Conservation (phyloP, 2,113 vertebrate genomes). For the Butorides virescens region DNA sequence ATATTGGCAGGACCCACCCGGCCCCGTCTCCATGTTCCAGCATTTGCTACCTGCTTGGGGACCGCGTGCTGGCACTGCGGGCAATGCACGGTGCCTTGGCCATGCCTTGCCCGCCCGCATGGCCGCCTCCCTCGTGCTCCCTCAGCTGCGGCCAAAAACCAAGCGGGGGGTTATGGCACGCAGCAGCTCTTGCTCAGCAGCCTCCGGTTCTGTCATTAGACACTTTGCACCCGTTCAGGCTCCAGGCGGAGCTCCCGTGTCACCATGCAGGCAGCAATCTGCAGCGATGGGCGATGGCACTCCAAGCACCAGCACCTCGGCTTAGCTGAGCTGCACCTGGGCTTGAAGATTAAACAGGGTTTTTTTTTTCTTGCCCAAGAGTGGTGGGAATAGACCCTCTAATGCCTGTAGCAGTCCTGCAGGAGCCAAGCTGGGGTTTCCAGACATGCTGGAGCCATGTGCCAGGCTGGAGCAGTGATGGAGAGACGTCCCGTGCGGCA, state of each 20-base stretch:
- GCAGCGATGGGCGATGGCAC: rapidly evolving
- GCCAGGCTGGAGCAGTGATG: background rate
- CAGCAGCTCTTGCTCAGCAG: background rate
- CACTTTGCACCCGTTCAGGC: background rate
- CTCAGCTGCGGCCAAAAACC: background rate
- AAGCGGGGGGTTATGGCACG: background rate
- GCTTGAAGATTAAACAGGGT: background rate
- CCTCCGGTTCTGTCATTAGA: background rate
- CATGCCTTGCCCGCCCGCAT: background rate
- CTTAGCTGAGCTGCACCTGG: background rate
- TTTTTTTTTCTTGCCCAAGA: background rate
- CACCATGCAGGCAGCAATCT: rapidly evolving
- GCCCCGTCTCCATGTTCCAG: rapidly evolving
- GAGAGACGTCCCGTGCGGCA: rapidly evolving
- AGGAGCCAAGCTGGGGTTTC: background rate
- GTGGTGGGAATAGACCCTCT: background rate
- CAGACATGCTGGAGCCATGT: background rate
- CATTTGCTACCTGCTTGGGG: background rate
- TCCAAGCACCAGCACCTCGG: background rate
- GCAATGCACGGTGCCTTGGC: rapidly evolving
- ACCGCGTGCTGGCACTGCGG: rapidly evolving
- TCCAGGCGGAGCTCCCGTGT: background rate
- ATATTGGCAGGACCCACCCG: rapidly evolving
- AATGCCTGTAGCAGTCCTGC: background rate
- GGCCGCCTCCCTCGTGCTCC: background rate